A percentile compares a stretch with the other conserved stretches of the same genome.
These are phyloP conservation scores for Ammodytes dubius DNA, from an alignment of 2,113 vertebrate genomes.

Conservation along the genomic window DNA sequence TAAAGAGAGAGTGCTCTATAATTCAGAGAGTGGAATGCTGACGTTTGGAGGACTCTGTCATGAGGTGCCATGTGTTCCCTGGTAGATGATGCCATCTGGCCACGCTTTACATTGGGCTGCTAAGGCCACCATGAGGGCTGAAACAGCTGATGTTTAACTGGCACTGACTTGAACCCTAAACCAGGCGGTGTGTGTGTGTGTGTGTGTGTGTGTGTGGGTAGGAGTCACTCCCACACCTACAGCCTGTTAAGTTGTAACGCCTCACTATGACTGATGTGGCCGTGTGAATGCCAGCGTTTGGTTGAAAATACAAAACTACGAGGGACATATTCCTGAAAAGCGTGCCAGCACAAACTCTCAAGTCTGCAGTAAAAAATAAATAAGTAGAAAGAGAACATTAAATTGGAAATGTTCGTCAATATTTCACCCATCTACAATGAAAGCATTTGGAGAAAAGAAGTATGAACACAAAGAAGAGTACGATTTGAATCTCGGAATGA, in stretches of 20 bases:
- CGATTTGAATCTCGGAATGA: constrained; percentile 43
- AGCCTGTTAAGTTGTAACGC: constrained; percentile 72
- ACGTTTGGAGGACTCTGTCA: constrained; percentile 61
- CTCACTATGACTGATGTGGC: constrained; percentile 72
- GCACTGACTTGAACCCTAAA: constrained; percentile 67
- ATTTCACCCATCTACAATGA: constrained; percentile 56
- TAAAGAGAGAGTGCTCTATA: constrained; percentile 50
- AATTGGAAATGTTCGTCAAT: constrained; percentile 71
- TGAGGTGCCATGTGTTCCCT: constrained; percentile 73
- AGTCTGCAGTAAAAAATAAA: constrained; percentile 55
- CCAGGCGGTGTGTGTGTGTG: constrained; percentile 21
- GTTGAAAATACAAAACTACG: constrained; percentile 54
- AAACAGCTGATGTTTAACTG: constrained; percentile 74
- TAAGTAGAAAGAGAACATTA: constrained; percentile 57
- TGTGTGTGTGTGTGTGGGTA: constrained; percentile 54
- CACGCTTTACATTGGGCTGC: constrained; percentile 57
- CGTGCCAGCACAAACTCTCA: constrained; percentile 49
- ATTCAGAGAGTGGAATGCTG: constrained; percentile 64
- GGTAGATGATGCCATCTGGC: constrained; percentile 77
- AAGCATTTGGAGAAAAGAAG: constrained; percentile 35
- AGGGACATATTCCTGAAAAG: constrained; percentile 35
- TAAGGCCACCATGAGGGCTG: constrained; percentile 48
- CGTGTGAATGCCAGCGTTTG: constrained; percentile 50
- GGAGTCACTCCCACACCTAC: constrained; percentile 71
- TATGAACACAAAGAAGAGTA: constrained; percentile 33